phyloP scores from a whole-genome alignment of 2,797 vertebrate genomes.

The Acanthiza pusilla region DNA sequence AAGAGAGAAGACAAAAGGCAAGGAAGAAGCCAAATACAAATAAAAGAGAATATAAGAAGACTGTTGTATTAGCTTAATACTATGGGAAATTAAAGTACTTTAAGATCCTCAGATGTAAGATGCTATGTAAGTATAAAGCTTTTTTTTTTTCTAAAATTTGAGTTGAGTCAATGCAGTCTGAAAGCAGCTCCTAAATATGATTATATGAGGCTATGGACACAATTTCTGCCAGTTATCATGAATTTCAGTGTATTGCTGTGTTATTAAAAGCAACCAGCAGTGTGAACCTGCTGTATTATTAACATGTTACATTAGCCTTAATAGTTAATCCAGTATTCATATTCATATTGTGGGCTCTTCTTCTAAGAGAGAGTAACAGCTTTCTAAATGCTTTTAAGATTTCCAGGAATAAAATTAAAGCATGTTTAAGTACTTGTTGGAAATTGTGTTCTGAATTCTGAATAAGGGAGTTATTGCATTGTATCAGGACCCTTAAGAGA shows the following conservation, averaged over 20 bases:
- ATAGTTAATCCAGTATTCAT: slow-evolving; percentile 32
- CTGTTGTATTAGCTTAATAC: slow-evolving; percentile 16
- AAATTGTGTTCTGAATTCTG: slow-evolving; percentile 23
- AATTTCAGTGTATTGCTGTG: not conserved
- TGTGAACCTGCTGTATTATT: slow-evolving; percentile 42
- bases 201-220: not conserved
- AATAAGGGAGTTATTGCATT: slow-evolving; percentile 44
- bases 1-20: slow-evolving; percentile 40
- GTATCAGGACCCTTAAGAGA: slow-evolving; percentile 48
- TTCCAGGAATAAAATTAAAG: slow-evolving; percentile 62
- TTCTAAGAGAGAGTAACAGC: slow-evolving; percentile 47
- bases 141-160: not conserved
- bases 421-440: slow-evolving; percentile 53
- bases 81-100: slow-evolving; percentile 16
- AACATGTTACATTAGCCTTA: slow-evolving; percentile 37
- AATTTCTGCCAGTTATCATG: not conserved
- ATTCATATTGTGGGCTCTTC: slow-evolving; percentile 34
- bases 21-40: slow-evolving; percentile 20
- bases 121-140: not conserved
- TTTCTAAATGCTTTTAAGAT: slow-evolving; percentile 49
- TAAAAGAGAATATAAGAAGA: slow-evolving; percentile 47
- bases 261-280: not conserved
- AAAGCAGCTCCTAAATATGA: not conserved
- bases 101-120: not conserved
- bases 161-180: not conserved